Evolutionary conservation across 2,113 vertebrate species (phyloP).

Genomic region (Rafetus swinhoei): DNA sequence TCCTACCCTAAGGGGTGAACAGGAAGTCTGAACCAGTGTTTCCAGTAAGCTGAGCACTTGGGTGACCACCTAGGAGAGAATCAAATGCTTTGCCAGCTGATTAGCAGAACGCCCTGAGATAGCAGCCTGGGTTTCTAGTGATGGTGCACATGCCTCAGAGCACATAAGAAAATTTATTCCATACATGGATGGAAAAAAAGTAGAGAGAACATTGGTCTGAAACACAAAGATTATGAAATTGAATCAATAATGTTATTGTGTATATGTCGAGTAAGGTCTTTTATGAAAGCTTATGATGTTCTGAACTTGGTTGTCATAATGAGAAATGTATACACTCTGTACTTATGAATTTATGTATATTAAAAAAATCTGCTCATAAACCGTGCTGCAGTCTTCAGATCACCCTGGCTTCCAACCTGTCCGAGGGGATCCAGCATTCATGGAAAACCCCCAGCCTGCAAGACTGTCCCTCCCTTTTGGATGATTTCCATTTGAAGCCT

Average conservation of each 20-base stretch:
- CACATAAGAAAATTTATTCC: too few species aligned
- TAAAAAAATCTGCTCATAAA: not conserved
- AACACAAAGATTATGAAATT: not conserved
- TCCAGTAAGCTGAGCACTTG: too few species aligned
- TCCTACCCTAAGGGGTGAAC: not conserved
- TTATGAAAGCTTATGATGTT: not conserved
- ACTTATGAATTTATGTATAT: not conserved
- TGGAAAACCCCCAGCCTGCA: not conserved
- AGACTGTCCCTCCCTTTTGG: not conserved
- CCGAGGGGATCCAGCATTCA: not conserved
- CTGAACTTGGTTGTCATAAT: not conserved
- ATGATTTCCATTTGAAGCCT: not conserved
- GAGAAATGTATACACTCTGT: not conserved
- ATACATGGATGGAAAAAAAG: too few species aligned
- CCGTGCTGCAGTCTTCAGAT: not conserved
- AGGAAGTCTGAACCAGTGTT: not conserved
- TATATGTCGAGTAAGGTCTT: not conserved
- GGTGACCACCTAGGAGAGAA: too few species aligned
- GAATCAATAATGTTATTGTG: not conserved
- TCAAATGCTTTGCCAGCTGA: too few species aligned
- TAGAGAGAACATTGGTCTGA: not conserved
- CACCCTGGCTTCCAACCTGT: not conserved
- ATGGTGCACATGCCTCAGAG: too few species aligned
- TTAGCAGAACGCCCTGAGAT: too few species aligned
- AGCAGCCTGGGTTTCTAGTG: too few species aligned